Base-by-base conservation (phyloP, 1,140 invertebrate species). In the Sycophaga agraensis region DNA sequence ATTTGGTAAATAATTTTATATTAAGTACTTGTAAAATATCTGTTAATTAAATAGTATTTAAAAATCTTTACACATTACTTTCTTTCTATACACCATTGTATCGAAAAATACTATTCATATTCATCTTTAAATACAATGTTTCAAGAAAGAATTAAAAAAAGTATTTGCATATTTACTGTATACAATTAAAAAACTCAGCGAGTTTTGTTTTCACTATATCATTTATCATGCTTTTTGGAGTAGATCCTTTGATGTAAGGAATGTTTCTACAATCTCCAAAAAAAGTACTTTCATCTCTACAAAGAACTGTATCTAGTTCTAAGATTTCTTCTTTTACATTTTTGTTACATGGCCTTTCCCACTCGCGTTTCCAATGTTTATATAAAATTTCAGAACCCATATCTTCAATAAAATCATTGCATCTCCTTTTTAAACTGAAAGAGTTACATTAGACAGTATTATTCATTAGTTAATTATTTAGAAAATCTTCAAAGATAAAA, bases 261-360 rank as follows among this genome's bases (percentile, higher is more conserved):
- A 77, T 70, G n/a, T 59, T 67, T 40, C 60, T 69, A 26, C 75
- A 77, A 40, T 77, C 74, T 17, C 71, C 66, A 26, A 77, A 45
- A 31, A 63, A 55, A 6, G 59, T 62, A 0, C 61, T 42, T 17
- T 68, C 57, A 12, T 63, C 68, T 70, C 71, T 67, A 58, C 74
- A 76, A 11, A 77, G 57, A 35, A 73, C 46, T 21, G 63, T 53
- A 12, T 43, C 46, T 1, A 78, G 59, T 43, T 69, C 50, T 2
- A 39, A 9, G n/a, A n/a, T n/a, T 14, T 56, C 22, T 12, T 63
- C 43, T 0, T 58, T 34, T 12, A 45, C 14, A 6, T 65, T 60
- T 6, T 55, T 39, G 17, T 57, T 54, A n/a, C n/a, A n/a, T n/a
- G n/a, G n/a, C n/a, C n/a, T n/a, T 16, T 70, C 51, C 43, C 67